Evolutionary conservation across 2,888 invertebrate species (phyloP).

Genomic region (Orthonevra nobilis): DNA sequence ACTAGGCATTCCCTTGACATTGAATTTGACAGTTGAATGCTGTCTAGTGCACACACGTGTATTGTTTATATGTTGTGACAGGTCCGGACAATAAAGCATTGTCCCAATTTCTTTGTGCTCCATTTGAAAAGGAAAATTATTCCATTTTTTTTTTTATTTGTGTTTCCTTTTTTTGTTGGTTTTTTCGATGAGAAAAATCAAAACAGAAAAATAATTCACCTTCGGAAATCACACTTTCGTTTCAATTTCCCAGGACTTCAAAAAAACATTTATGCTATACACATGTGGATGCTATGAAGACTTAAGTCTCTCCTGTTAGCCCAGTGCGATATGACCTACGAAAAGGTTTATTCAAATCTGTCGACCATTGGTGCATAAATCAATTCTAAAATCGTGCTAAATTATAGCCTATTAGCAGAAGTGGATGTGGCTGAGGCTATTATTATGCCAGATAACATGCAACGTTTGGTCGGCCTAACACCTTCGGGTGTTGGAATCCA

Average conservation of each 20-base stretch:
- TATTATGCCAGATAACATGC: constrained; percentile 61
- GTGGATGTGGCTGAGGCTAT: constrained; percentile 39
- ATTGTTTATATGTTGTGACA: constrained; percentile 69
- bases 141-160: constrained; percentile 13
- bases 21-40: constrained; percentile 63
- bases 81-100: constrained; percentile 59
- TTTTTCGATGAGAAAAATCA: not conserved
- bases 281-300: too few species aligned
- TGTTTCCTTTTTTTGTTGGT: not conserved
- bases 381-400: constrained; percentile 57
- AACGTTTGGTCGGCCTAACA: constrained; percentile 64
- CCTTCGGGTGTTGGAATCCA: constrained; percentile 55
- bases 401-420: constrained; percentile 64
- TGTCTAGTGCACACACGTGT: constrained; percentile 35
- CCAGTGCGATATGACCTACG: constrained; percentile 43
- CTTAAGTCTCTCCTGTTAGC: not conserved
- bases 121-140: constrained; percentile 61
- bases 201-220: constrained; percentile 30
- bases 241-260: constrained; percentile 44
- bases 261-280: too few species aligned
- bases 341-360: not conserved
- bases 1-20: constrained; percentile 58
- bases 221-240: constrained; percentile 29
- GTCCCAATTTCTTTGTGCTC: constrained; percentile 30
- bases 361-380: constrained; percentile 52